A percentile compares a stretch with the other conserved stretches of the same genome.
Evolutionary conservation across 2,888 invertebrate genomes (phyloP).

Genomic region (Vanessa cardui): DNA sequence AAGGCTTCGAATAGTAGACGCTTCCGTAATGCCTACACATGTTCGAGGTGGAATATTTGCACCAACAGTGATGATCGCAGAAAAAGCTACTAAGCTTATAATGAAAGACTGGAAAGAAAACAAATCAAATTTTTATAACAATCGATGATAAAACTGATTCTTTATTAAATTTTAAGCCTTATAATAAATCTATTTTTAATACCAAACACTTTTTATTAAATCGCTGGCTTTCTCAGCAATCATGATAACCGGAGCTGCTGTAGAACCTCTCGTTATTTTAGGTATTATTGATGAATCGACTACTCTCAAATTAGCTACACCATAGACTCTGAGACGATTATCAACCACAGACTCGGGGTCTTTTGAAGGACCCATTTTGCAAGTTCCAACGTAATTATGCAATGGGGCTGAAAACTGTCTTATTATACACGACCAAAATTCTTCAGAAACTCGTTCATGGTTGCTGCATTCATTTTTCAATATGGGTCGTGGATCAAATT

Average conservation of each 20-base stretch:
- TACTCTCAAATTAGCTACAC: conserved; percentile 66
- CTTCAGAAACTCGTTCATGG: conserved; percentile 66
- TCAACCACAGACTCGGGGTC: conserved; percentile 74
- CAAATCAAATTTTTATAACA: conserved; percentile 47
- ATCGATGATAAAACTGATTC: conserved; percentile 8
- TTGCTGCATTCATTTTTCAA: conserved; percentile 71
- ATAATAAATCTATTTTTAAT: conserved; percentile 50
- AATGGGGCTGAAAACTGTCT: conserved; percentile 71
- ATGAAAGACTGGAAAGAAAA: conserved; percentile 75
- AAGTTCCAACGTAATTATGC: conserved; percentile 75
- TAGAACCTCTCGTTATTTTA: conserved; percentile 73
- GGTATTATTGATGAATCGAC: conserved; percentile 76
- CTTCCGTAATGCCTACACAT: conserved; percentile 77
- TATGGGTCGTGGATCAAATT: conserved; percentile 70
- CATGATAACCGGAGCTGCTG: conserved; percentile 76
- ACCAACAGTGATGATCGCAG: conserved; percentile 77
- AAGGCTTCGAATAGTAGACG: conserved; percentile 72
- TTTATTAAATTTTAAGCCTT: conserved; percentile 15
- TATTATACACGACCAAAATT: conserved; percentile 77
- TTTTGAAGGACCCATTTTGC: conserved; percentile 71
- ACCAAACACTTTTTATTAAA: conserved; percentile 76
- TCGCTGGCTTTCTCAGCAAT: conserved; percentile 79
- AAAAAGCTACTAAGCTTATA: conserved; percentile 72
- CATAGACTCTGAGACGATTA: conserved; percentile 63
- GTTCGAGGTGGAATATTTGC: conserved; percentile 69